Evolutionary conservation across 2,888 invertebrate genomes (phyloP).

Genomic region (Drosophila leonis): DNA sequence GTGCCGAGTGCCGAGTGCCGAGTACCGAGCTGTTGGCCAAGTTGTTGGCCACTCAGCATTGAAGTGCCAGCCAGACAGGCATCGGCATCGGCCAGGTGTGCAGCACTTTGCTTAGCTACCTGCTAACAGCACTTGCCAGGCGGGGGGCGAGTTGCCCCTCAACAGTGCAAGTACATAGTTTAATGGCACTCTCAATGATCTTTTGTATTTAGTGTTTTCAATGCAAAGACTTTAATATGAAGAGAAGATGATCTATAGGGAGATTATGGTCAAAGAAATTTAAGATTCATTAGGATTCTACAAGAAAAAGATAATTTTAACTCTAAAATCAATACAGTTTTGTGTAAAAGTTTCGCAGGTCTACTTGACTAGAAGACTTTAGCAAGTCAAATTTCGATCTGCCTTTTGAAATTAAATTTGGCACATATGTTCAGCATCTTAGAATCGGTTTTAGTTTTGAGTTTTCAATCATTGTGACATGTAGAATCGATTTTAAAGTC

Average conservation of each 20-base stretch:
- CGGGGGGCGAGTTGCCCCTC: background rate
- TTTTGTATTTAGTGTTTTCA: background rate
- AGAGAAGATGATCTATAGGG: background rate
- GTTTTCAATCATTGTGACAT: too few species aligned
- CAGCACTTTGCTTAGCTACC: slow-evolving; percentile 36
- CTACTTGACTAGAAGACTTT: too few species aligned
- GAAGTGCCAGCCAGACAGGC: slow-evolving; percentile 52
- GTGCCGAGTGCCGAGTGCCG: slow-evolving; percentile 27
- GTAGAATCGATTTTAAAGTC: too few species aligned
- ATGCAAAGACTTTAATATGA: background rate
- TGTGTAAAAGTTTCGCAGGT: too few species aligned
- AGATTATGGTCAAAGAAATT: background rate
- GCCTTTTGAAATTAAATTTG: too few species aligned
- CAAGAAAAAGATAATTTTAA: too few species aligned
- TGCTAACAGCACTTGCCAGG: slow-evolving; percentile 8
- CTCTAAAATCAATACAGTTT: too few species aligned
- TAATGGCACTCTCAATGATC: background rate
- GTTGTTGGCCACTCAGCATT: slow-evolving; percentile 68
- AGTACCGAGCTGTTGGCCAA: slow-evolving; percentile 42
- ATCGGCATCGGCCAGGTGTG: slow-evolving; percentile 57
- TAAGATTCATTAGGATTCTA: background rate
- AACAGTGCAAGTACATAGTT: background rate
- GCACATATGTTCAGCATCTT: too few species aligned
- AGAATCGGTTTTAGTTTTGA: too few species aligned
- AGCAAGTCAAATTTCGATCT: too few species aligned